Base-by-base conservation (phyloP, 2,797 vertebrate genomes). In the Thripadectes ignobilis region DNA sequence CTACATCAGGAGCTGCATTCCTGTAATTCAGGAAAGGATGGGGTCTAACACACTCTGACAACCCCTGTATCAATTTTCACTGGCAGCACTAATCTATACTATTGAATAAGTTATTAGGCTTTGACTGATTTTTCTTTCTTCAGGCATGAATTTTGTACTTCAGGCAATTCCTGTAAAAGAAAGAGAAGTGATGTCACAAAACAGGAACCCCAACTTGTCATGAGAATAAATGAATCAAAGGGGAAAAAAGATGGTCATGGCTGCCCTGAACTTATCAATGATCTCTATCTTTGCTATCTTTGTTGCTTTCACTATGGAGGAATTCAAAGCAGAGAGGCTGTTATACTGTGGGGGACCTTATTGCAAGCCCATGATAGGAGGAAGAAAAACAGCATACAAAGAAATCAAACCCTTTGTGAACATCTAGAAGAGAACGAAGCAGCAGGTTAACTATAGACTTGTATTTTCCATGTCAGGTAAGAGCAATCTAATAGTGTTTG, bases 21-120 rank as follows among this genome's bases (percentile, higher is more conserved):
- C 29, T 43, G 34, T 84, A 93, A 90, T 69, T 89, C 74, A 46
- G 67, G 59, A 63, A 84, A 92, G 48, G 92, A 93, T 62, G 34
- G 71, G 85, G 85, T 95, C 62, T 83, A 86, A 81, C 32, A 2
- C 66, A 61, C 69, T 86, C 79, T 82, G 73, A 92, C 91, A 93
- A 95, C 84, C 92, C 57, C 73, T 93, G 69, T 90, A 76, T 91
- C 85, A 86, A 81, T 95, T 96, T 94, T 72, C 79, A 58, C 92
- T 85, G 89, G 78, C 85, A 96, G 78, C 58, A 62, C 69, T 29
- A 57, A 69, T 90, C 89, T 86, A 88, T 95, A 84, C 36, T 84
- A 94, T 96, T 92, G 92, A 97, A 96, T 93, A 96, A 93, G 77
- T 90, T 92, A 96, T 95, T 95, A 92, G 46, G 34, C 24, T 81